phyloP scores from a whole-genome alignment of 2,113 vertebrate genomes.

The Siniperca knerii region DNA sequence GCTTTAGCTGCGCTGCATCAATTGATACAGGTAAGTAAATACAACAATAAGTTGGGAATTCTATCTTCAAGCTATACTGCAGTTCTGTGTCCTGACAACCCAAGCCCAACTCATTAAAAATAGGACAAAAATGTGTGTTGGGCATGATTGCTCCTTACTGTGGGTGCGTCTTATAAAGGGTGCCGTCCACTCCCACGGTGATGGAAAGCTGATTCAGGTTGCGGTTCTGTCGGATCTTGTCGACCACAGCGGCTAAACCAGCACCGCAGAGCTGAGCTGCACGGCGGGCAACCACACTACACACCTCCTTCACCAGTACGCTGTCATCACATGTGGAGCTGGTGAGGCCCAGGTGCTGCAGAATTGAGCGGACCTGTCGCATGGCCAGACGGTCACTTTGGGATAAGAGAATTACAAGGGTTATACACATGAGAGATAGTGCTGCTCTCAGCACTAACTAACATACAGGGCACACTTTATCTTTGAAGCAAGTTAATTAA shows the following conservation, averaged over 20 bases:
- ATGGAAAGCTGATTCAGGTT: slow-evolving; percentile 89
- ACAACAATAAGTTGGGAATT: no score
- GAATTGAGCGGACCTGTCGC: slow-evolving; percentile 94
- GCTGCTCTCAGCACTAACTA: no score
- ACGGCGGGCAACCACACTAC: slow-evolving; percentile 88
- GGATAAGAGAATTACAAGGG: neutral
- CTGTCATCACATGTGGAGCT: slow-evolving; percentile 94
- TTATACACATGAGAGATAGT: neutral
- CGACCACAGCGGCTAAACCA: slow-evolving; percentile 93
- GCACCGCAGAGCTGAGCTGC: slow-evolving; percentile 95
- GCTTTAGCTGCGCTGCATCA: no score
- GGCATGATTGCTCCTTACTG: slow-evolving; percentile 84
- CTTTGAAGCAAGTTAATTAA: neutral
- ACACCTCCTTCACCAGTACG: slow-evolving; percentile 98
- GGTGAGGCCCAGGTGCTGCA: slow-evolving; percentile 93
- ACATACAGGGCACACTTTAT: no score
- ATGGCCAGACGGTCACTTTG: slow-evolving; percentile 93
- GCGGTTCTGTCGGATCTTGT: slow-evolving; percentile 94
- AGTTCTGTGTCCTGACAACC: neutral
- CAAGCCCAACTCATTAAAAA: neutral
- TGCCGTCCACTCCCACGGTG: slow-evolving; percentile 95
- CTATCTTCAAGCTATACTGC: neutral
- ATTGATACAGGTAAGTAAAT: no score
- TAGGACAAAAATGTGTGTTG: neutral
- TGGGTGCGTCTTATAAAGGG: slow-evolving; percentile 96